Evolutionary conservation across 1,140 invertebrate genomes (phyloP), one percentile per base, ranked within the genome.

Genomic region (Venturia canescens): DNA sequence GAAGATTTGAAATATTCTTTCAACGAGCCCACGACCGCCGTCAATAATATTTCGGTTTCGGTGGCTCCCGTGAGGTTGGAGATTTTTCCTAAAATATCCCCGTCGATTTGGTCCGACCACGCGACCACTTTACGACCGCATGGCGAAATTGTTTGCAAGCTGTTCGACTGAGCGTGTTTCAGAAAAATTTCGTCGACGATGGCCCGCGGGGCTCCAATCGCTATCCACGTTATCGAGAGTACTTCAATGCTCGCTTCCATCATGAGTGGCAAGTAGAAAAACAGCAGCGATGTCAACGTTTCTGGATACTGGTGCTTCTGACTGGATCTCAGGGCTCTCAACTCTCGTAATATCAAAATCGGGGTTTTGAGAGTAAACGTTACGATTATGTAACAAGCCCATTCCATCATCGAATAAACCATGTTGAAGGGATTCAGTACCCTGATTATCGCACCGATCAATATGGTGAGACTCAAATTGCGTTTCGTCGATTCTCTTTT

Each of bases 71-170:
- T 93, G 5, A 93, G 92, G 23, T 91, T 92, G 0, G 94, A 93
- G 26, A 95, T 94, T 67, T 92, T 91, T 53, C 90, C 90, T 5
- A 94, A 88, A 38, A 93, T 89, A 0, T 93, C 91, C 3, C 91
- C 86, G 80, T 93, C 92, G 2, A 97, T 93, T 0, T 94, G 93
- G 0, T 94, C 93, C 0, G 96, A 96, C 94, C 96, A 97, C 3
- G 95, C 94, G 1, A 96, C 94, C 1, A 96, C 94, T 91, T 97
- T 97, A 79, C 96, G 92, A 9, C 96, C 96, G 78, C 95, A 96
- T 7, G 95, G 92, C 0, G 95, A 95, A 27, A 95, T 93, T 13
- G 94, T 95, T 86, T 96, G 94, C 7, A 96, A 87, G 9, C 94
- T 92, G 87, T 89, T 93, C 77, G 88, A 92, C 44, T 89, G 84